A percentile compares a stretch with the other conserved stretches of the same genome.
phyloP scores from a whole-genome alignment of 2,113 vertebrate species.

The Alethe diademata region DNA sequence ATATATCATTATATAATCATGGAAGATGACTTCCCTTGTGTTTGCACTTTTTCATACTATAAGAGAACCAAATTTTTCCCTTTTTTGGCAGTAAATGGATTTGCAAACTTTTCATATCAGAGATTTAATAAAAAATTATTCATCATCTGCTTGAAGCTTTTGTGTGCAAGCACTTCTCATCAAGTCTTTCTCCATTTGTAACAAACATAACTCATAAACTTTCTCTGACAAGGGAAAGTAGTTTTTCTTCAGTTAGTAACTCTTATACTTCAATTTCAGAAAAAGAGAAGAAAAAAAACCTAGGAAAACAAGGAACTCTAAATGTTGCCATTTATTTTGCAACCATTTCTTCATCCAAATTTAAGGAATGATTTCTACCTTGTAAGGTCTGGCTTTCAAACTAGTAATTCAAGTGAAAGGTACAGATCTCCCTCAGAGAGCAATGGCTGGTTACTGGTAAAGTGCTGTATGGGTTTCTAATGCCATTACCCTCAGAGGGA shows the following conservation, averaged over 20 bases:
- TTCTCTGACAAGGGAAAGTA: slow-evolving; percentile 34
- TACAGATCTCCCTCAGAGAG: not conserved
- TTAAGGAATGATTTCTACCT: not conserved
- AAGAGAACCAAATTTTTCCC: not conserved
- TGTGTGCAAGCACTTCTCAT: slow-evolving; percentile 23
- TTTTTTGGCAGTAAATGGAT: not conserved
- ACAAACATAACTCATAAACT: slow-evolving; percentile 43
- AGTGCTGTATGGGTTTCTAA: slow-evolving; percentile 4
- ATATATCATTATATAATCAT: slow-evolving; percentile 15
- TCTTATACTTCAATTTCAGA: slow-evolving; percentile 1
- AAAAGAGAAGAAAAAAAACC: not conserved
- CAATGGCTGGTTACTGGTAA: not conserved
- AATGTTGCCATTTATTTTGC: not conserved
- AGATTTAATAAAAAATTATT: slow-evolving; percentile 47
- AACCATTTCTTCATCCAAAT: not conserved
- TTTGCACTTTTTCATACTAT: not conserved
- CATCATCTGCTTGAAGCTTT: slow-evolving; percentile 27
- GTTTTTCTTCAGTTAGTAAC: slow-evolving; percentile 38
- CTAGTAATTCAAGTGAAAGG: not conserved
- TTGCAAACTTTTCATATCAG: slow-evolving; percentile 21
- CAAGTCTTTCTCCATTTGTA: slow-evolving; percentile 19
- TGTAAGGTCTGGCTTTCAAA: not conserved
- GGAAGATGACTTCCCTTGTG: not conserved
- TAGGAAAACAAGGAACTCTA: not conserved
- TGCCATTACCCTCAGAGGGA: not conserved